Base-by-base conservation (phyloP, 2,888 invertebrate genomes). In the Diarsia rubi region DNA sequence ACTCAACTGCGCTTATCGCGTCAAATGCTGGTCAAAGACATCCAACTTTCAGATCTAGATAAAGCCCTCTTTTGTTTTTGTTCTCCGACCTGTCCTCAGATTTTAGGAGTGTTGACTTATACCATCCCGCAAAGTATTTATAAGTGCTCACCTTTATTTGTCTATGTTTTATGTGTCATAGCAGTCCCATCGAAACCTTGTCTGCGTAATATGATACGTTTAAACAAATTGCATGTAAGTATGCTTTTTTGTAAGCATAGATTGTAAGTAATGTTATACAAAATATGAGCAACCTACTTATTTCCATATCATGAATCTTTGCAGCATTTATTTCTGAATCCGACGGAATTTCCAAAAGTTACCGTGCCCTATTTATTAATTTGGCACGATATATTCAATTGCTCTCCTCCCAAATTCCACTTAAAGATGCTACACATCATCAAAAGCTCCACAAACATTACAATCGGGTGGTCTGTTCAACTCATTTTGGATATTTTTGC, bases 1-100 rank as follows among this genome's bases (percentile, higher is more conserved):
- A 54, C 9, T 78, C 78, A 78, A 47, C 19, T 42, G 47, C 11
- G 27, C 70, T 57, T 47, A 78, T 69, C 47, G 27, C 5, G 42
- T 79, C 75, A 79, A 47, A 27, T 54, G 14, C 11, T 24, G 31
- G 70, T 47, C 27, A 70, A 9, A 70, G 49, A 21, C 24, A 24
- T 49, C 49, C 60, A 49, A 49, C 31, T 71, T 75, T 60, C 4
- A 37, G 8, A 78, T 59, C 45, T 19, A 49, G n/a, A 19, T 44
- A 47, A 78, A 68, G 6, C 4, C 4, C 4, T 62, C 45, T 19
- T 47, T 78, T 67, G 14, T 47, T n/a, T 62, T 77, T 57, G 44
- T 54, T 47, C 27, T 42, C 12, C 42, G n/a, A 27, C 6, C 27
- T 47, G 47, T 24, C 11, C 11, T 54, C 45, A 21, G 9, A 79